Percentiles rank a stretch among this genome's conserved stretches.
phyloP scores from a whole-genome alignment of 2,888 invertebrate species.

The Geophilus truncorum region DNA sequence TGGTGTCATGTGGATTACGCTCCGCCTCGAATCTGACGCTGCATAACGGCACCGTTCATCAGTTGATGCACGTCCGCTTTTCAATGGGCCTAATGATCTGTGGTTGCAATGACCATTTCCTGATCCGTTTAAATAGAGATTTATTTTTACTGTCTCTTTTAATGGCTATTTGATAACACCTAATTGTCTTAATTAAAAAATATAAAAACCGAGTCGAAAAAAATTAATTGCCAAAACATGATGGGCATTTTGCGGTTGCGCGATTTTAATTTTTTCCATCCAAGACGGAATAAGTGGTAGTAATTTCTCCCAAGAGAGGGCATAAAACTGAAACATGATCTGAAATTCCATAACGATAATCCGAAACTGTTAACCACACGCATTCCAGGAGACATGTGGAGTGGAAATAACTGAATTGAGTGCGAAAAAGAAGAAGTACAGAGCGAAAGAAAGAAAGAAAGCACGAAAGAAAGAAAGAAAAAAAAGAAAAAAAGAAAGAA shows the following conservation, averaged over 20 bases:
- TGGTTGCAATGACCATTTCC: not conserved
- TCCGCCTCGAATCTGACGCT: not conserved
- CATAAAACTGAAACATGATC: not conserved
- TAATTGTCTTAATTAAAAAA: not conserved
- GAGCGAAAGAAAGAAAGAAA: too few relatives aligned
- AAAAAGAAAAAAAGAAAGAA: too few relatives aligned
- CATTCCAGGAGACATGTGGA: too few relatives aligned
- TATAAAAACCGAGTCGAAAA: not conserved
- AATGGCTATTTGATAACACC: not conserved
- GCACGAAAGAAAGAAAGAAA: too few relatives aligned
- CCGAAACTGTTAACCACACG: not conserved
- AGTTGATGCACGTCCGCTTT: not conserved
- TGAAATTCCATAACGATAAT: not conserved
- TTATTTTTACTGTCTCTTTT: not conserved
- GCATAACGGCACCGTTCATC: not conserved
- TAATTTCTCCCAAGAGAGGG: not conserved
- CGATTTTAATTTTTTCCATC: not conserved
- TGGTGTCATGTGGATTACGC: not conserved
- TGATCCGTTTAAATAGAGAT: not conserved
- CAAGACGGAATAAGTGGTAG: not conserved
- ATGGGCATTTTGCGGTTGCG: not conserved
- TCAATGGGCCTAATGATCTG: not conserved
- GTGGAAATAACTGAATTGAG: too few relatives aligned
- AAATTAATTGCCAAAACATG: not conserved
- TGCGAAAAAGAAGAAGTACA: too few relatives aligned